A percentile compares a stretch with the other conserved stretches of the same genome.
phyloP scores from a whole-genome alignment of 2,797 vertebrate species.

The Prionace glauca region DNA sequence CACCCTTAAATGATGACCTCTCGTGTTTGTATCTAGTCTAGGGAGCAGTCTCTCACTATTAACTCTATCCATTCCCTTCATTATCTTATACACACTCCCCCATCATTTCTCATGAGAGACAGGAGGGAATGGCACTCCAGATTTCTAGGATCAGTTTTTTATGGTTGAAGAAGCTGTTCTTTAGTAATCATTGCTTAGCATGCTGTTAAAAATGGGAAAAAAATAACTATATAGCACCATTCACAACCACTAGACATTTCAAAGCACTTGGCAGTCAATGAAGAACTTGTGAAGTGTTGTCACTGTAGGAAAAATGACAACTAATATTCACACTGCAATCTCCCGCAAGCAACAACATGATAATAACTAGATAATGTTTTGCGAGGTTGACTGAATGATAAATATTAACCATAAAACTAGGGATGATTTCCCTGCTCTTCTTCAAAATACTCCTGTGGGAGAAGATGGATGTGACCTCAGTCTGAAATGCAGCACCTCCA shows the following conservation, averaged over 20 bases:
- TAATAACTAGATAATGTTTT: background rate
- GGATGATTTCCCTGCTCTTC: too few species aligned
- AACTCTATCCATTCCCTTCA: too few species aligned
- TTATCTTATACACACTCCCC: too few species aligned
- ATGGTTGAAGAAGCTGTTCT: background rate
- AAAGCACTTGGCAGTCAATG: background rate
- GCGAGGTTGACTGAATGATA: background rate
- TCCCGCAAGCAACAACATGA: background rate
- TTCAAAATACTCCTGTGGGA: background rate
- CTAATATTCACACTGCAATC: background rate
- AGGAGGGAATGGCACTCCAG: background rate
- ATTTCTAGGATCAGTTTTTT: background rate
- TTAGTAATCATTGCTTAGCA: background rate
- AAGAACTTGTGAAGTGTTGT: background rate
- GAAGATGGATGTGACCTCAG: background rate
- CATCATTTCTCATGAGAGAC: background rate
- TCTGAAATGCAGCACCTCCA: background rate
- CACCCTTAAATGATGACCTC: too few species aligned
- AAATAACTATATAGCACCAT: background rate
- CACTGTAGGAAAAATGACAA: background rate
- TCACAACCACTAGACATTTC: background rate
- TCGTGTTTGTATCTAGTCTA: too few species aligned
- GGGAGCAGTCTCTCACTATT: too few species aligned
- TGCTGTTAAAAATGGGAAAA: background rate
- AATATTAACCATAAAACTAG: background rate